These are phyloP conservation scores for Oxycera nigricornis DNA, from an alignment of 2,888 invertebrate species.

Conservation along the genomic window DNA sequence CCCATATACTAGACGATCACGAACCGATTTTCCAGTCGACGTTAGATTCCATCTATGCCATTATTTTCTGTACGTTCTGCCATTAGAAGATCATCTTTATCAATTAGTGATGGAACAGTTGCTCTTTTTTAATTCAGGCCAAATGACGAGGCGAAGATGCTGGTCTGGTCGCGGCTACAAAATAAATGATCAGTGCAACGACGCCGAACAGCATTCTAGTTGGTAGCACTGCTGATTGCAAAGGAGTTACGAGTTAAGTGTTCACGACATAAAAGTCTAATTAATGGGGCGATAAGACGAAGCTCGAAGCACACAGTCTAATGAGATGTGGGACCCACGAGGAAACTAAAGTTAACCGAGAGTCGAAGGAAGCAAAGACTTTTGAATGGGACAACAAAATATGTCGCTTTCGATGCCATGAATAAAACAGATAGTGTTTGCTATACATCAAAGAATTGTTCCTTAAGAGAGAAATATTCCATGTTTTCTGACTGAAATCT, in stretches of 20 bases:
- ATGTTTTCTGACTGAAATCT: no score
- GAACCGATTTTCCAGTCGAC: conserved; percentile 32
- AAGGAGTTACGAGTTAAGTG: conserved; percentile 38
- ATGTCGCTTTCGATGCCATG: no score
- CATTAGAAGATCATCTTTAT: conserved; percentile 39
- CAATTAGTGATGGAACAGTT: conserved; percentile 39
- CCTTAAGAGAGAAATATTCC: no score
- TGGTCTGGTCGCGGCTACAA: conserved; percentile 11
- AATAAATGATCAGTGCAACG: not conserved
- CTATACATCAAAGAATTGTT: no score
- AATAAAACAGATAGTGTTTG: no score
- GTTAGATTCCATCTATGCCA: conserved; percentile 20
- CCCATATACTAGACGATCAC: conserved; percentile 35
- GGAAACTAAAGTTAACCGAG: not conserved
- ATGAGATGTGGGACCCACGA: not conserved
- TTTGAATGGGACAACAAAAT: no score
- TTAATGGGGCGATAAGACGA: conserved; percentile 32
- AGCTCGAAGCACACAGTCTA: not conserved
- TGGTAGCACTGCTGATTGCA: not conserved
- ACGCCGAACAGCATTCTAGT: not conserved
- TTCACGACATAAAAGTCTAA: conserved; percentile 38
- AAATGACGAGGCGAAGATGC: conserved; percentile 5
- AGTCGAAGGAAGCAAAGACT: not conserved
- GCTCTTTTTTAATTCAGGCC: conserved; percentile 26
- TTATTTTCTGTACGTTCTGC: conserved; percentile 34